Evolutionary conservation across 2,888 invertebrate genomes (phyloP).

Genomic region (Agrotis exclamationis): DNA sequence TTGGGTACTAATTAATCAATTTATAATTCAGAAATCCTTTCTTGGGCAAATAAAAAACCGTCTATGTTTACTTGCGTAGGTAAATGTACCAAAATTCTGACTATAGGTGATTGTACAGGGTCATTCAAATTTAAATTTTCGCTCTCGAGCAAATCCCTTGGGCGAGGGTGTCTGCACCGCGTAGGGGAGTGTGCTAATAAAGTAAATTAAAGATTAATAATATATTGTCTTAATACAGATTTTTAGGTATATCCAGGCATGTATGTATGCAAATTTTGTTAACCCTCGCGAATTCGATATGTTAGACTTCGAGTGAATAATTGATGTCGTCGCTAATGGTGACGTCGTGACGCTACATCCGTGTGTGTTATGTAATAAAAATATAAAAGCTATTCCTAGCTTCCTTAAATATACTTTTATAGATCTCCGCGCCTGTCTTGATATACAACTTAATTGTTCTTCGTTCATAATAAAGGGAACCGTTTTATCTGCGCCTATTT

Average conservation of each 20-base stretch:
- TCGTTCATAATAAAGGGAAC: conserved; percentile 25
- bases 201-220: conserved; percentile 91
- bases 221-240: conserved; percentile 88
- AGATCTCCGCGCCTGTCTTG: neutral
- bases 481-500: conserved; percentile 42
- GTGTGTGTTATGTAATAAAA: neutral
- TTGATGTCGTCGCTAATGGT: conserved; percentile 28
- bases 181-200: conserved; percentile 88
- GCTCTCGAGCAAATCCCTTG: conserved; percentile 85
- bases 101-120: conserved; percentile 80
- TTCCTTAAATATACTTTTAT: neutral
- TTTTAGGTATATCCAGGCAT: conserved; percentile 77
- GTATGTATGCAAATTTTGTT: conserved; percentile 83
- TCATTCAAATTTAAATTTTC: conserved; percentile 91
- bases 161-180: conserved; percentile 78
- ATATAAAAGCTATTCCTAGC: neutral
- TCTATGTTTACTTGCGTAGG: conserved; percentile 59
- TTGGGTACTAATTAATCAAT: conserved; percentile 48
- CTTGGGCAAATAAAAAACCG: conserved; percentile 58
- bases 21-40: conserved; percentile 61
- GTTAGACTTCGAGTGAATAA: conserved; percentile 49
- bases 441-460: conserved; percentile 26
- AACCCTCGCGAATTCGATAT: conserved; percentile 52
- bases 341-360: neutral
- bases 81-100: conserved; percentile 75